phyloP scores from a whole-genome alignment of 2,888 invertebrate species.

The Trachelus iudaicus region DNA sequence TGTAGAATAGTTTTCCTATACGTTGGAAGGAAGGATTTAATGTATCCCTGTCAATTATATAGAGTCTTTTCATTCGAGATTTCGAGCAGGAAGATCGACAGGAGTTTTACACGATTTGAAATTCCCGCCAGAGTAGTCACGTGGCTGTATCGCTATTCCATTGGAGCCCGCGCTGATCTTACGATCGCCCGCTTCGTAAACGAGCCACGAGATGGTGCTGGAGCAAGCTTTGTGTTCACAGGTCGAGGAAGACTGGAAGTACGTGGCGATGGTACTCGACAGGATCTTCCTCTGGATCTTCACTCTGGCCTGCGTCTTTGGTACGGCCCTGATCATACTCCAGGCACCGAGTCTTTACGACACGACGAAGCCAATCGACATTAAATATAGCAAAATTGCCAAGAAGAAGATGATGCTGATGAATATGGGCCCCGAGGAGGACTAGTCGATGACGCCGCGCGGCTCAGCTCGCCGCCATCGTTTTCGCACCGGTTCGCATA shows the following conservation, averaged over 20 bases:
- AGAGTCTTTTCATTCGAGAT: background rate
- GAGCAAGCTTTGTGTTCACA: slow-evolving; percentile 60
- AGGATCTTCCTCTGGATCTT: slow-evolving; percentile 96
- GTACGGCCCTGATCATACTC: slow-evolving; percentile 88
- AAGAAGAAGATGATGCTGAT: slow-evolving; percentile 89
- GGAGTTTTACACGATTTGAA: background rate
- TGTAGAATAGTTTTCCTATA: background rate
- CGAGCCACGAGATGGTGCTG: background rate
- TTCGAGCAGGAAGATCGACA: background rate
- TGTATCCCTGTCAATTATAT: background rate
- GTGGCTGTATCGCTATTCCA: background rate
- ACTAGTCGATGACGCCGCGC: slow-evolving; percentile 62
- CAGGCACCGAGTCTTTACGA: slow-evolving; percentile 94
- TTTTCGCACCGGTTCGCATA: slow-evolving; percentile 10
- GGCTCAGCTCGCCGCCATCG: slow-evolving; percentile 27
- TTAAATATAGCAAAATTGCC: slow-evolving; percentile 90
- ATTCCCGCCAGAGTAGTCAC: background rate
- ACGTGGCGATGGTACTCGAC: slow-evolving; percentile 95
- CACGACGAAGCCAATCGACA: slow-evolving; percentile 88
- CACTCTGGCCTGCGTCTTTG: slow-evolving; percentile 91
- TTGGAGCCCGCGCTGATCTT: no score
- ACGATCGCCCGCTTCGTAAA: background rate
- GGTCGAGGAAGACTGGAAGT: slow-evolving; percentile 99
- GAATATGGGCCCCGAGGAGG: slow-evolving; percentile 84
- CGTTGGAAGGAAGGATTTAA: background rate